Evolutionary conservation across 2,113 vertebrate species (phyloP), one percentile per base, ranked within the genome.

Genomic region (Aldabrachelys gigantea): DNA sequence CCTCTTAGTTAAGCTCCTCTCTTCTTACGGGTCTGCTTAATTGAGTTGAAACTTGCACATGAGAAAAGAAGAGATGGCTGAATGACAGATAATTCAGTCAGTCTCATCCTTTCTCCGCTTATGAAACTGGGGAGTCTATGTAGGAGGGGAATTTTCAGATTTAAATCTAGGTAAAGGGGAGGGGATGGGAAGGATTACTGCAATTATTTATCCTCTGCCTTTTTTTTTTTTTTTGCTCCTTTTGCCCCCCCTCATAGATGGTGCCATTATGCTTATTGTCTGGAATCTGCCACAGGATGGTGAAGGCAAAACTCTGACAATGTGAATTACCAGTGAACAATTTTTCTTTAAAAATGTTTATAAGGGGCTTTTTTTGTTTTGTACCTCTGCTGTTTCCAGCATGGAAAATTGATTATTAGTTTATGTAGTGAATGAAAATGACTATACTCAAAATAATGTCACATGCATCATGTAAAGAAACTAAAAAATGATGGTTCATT

Each of bases 61-160:
- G 0, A 29, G 0, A 19, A 49, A 29, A 80, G 7, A 2, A 0
- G 22, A 13, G 89, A 5, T 8, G 84, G 31, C 35, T 8, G 2
- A 89, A 92, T 44, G 7, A 50, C 2, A 88, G 56, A 3, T 69
- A 87, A 62, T 47, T 88, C 69, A 65, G 3, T 93, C 14, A 27
- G 10, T 44, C 3, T 12, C 69, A 8, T 24, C 2, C 10, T 22
- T 84, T 10, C 5, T 88, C 91, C 82, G 47, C 50, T n/a, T 21
- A 8, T 14, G 69, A 22, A 57, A 57, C 56, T 69, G 90, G 85
- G 5, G 53, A 76, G 31, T 87, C 35, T 50, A 13, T 69, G 79
- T 4, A 82, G 85, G 95, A 87, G 16, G 5, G 41, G 10, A 83
- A 59, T 29, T 3, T 0, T 29, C 21, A 62, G 1, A 6, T 78